These are phyloP conservation scores for Acridotheres tristis DNA, from an alignment of 2,797 vertebrate species.

Conservation along the genomic window DNA sequence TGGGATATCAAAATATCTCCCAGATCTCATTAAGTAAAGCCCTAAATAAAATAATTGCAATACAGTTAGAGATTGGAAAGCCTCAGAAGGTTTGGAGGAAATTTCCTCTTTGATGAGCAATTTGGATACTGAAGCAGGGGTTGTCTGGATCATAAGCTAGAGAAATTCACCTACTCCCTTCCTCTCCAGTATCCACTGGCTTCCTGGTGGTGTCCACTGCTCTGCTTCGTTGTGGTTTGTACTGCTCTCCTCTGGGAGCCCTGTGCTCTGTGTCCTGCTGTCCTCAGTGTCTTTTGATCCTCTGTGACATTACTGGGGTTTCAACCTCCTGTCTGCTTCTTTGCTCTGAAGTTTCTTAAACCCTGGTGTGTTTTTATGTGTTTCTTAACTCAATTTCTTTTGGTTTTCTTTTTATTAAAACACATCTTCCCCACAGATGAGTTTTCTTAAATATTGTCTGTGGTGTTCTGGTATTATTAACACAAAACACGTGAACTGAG, in stretches of 20 bases:
- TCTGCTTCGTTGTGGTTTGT: background rate
- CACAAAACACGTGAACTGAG: background rate
- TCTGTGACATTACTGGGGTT: background rate
- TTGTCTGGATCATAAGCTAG: background rate
- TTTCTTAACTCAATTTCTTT: background rate
- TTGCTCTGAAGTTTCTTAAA: background rate
- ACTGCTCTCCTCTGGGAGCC: background rate
- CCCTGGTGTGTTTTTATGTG: background rate
- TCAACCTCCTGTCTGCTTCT: background rate
- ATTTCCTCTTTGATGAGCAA: conserved; percentile 53
- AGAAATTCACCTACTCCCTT: background rate
- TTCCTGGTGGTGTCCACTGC: background rate
- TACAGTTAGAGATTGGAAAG: conserved; percentile 71
- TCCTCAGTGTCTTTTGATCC: background rate
- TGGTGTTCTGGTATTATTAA: background rate
- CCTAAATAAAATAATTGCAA: conserved; percentile 76
- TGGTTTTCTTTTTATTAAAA: background rate
- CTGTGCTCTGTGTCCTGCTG: background rate
- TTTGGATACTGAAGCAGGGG: background rate
- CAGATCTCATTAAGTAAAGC: conserved; percentile 79
- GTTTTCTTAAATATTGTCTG: background rate
- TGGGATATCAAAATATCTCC: conserved; percentile 74
- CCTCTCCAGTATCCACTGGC: background rate
- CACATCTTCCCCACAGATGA: background rate
- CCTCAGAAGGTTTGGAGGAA: conserved; percentile 63